Conservation (phyloP, 2,888 invertebrate species). For the Nomada hirtipes region DNA sequence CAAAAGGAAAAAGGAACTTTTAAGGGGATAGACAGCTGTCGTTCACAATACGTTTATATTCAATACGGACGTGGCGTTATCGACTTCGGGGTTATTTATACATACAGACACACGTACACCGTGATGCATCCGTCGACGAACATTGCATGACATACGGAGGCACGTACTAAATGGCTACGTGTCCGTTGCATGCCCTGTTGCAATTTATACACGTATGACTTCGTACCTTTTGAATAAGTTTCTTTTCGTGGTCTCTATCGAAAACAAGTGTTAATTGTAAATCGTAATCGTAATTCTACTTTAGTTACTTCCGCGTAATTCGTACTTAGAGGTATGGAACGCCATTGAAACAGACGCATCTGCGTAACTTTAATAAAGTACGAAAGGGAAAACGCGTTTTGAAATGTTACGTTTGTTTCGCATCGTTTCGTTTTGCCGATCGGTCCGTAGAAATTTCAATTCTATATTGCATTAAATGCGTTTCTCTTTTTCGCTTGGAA, state of each 20-base stretch:
- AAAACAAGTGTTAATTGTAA: conserved; percentile 1
- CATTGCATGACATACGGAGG: conserved; percentile 27
- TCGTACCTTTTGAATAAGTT: conserved; percentile 39
- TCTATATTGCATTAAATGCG: conserved; percentile 4
- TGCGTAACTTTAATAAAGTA: neutral
- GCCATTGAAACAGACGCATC: neutral
- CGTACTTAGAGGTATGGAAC: neutral
- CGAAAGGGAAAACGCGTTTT: neutral
- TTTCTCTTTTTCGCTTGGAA: neutral
- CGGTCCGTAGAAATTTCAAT: conserved; percentile 1
- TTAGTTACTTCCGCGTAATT: neutral
- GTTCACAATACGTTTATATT: neutral
- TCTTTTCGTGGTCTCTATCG: conserved; percentile 43
- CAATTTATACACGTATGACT: conserved; percentile 28
- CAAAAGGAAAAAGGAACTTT: neutral
- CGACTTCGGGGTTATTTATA: neutral
- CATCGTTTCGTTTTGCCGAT: neutral
- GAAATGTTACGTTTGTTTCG: neutral
- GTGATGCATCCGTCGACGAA: conserved; percentile 59
- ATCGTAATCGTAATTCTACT: conserved; percentile 6
- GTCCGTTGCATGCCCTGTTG: conserved; percentile 16
- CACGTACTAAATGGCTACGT: conserved; percentile 7
- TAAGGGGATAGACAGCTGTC: neutral
- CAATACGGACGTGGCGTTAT: neutral
- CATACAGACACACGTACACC: conserved; percentile 7